Conservation (phyloP, 2,888 invertebrate genomes). For the Drosophila trichaetosa region DNA sequence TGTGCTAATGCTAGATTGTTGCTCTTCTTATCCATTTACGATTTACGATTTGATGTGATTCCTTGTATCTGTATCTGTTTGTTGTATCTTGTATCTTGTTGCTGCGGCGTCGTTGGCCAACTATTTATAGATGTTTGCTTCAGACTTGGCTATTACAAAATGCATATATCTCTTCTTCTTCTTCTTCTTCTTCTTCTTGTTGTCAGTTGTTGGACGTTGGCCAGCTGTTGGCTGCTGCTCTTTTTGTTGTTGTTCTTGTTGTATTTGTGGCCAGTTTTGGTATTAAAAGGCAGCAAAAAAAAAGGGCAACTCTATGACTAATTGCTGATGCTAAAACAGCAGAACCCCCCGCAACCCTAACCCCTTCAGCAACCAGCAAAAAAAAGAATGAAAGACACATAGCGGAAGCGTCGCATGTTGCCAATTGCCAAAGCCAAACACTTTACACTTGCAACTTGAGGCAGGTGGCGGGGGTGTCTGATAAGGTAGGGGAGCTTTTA, state of each 20-base stretch:
- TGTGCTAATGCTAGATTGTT: background rate
- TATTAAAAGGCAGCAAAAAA: conserved; percentile 12
- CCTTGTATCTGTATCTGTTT: conserved; percentile 6
- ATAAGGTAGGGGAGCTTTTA: conserved; percentile 15
- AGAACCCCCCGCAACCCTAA: conserved; percentile 5
- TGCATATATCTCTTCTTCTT: conserved; percentile 42
- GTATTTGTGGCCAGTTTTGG: conserved; percentile 51
- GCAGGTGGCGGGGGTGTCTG: background rate
- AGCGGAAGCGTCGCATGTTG: conserved; percentile 59
- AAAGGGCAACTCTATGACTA: conserved; percentile 52
- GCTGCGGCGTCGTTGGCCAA: conserved; percentile 41
- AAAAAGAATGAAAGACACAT: background rate
- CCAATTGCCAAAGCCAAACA: conserved; percentile 66
- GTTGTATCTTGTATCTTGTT: conserved; percentile 44
- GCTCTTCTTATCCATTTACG: conserved; percentile 28
- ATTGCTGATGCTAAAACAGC: conserved; percentile 33
- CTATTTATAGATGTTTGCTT: conserved; percentile 69
- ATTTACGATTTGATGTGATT: conserved; percentile 22
- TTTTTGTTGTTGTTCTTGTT: conserved; percentile 18
- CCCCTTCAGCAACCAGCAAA: background rate
- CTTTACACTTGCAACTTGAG: conserved; percentile 23
- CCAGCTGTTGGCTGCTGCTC: conserved; percentile 15
- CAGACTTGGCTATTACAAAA: conserved; percentile 62
- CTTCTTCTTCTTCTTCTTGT: background rate
- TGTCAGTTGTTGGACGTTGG: conserved; percentile 23